These are phyloP conservation scores for Ctenopoma kingsleyae DNA, from an alignment of 2,797 vertebrate species.

Conservation along the genomic window DNA sequence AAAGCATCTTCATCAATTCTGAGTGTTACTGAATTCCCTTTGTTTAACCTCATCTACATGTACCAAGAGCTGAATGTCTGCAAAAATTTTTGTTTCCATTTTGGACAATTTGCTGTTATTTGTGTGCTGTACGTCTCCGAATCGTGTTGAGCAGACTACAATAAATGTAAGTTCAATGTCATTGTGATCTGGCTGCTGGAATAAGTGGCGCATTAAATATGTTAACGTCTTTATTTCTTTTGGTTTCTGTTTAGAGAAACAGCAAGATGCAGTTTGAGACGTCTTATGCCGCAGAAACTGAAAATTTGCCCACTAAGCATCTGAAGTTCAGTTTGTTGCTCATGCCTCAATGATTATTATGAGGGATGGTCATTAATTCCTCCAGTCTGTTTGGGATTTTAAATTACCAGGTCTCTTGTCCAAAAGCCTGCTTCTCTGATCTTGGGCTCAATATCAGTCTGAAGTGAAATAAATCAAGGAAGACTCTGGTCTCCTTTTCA, in stretches of 20 bases:
- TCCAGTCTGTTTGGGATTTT: background rate
- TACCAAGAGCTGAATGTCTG: too few species aligned
- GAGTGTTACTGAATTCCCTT: too few species aligned
- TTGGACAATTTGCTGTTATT: too few species aligned
- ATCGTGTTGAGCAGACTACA: background rate
- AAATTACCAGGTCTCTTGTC: background rate
- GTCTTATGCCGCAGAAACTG: too few species aligned
- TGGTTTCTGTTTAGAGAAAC: background rate
- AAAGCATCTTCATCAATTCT: too few species aligned
- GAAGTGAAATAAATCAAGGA: conserved; percentile 36
- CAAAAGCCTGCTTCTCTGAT: conserved; percentile 1
- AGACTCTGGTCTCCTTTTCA: conserved; percentile 12
- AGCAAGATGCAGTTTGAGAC: background rate
- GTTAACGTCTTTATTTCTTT: background rate
- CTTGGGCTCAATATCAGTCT: conserved; percentile 16
- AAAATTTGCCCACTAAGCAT: background rate
- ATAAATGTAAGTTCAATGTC: background rate
- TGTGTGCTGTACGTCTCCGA: too few species aligned
- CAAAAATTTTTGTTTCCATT: too few species aligned
- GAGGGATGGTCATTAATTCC: background rate
- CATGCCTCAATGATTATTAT: background rate
- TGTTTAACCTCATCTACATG: too few species aligned
- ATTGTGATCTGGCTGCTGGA: too few species aligned
- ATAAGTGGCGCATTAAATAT: too few species aligned
- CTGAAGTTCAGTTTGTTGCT: conserved; percentile 3